phyloP scores from a whole-genome alignment of 2,113 vertebrate species.

The Sinocyclocheilus rhinocerous region DNA sequence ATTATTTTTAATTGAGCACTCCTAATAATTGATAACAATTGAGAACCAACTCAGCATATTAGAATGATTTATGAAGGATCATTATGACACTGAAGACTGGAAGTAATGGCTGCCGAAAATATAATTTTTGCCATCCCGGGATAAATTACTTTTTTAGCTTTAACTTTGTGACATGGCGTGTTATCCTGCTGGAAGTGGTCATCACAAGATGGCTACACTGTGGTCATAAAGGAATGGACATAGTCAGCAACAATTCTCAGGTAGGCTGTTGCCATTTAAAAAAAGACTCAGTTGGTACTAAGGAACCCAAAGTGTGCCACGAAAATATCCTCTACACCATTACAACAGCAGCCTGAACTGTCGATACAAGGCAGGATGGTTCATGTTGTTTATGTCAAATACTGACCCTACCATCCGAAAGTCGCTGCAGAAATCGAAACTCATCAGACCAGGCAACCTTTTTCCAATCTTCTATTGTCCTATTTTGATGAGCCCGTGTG shows the following conservation, averaged over 20 bases:
- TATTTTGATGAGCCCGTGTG: background rate
- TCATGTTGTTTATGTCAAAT: background rate
- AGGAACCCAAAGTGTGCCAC: background rate
- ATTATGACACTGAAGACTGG: no score
- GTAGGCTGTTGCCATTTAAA: background rate
- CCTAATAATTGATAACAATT: background rate
- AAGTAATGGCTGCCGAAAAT: background rate
- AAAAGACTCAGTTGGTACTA: background rate
- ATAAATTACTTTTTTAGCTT: background rate
- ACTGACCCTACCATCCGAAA: background rate
- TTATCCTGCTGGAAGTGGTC: background rate
- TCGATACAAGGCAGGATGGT: background rate
- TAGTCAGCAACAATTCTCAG: background rate
- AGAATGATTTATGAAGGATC: background rate
- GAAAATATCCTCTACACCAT: background rate
- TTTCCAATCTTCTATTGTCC: background rate
- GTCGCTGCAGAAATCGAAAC: background rate
- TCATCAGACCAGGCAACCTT: background rate
- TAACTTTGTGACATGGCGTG: background rate
- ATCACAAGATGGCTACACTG: background rate
- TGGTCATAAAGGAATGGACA: background rate
- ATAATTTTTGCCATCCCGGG: background rate
- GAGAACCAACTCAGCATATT: background rate
- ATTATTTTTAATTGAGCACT: background rate
- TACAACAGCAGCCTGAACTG: background rate